Evolutionary conservation across 2,888 invertebrate species (phyloP), one percentile per base, ranked within the genome.

Genomic region (Platypus cylindrus): DNA sequence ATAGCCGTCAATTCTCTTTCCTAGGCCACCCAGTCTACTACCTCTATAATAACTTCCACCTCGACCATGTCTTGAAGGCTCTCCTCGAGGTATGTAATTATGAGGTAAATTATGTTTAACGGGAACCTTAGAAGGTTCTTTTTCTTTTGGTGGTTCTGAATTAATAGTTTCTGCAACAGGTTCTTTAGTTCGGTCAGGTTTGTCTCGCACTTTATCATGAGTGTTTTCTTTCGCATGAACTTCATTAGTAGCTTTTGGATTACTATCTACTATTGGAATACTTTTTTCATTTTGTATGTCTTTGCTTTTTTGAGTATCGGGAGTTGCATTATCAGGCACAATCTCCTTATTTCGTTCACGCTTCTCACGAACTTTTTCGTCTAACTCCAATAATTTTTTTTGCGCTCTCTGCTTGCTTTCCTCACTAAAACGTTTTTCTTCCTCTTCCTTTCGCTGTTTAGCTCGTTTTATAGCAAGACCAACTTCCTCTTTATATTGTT

Each of bases 41-140:
- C 45, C 45, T 38, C 52, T 41, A 35, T 53, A 50, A 30, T 48
- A 51, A 28, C 53, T 53, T 2, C 68, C 70, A 11, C 81, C 85
- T 40, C 90, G 70, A 3, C 90, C 90, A 37, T 89, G 75, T 32
- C 89, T 68, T 1, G 87, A 87, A 0, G 90, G 90, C 58, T 89
- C 89, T 1, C 90, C 90, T 14, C 86, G 72, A 0, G 89, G 89
- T 2, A 83, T 78, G 61, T 87, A 87, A 30, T n/a, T n/a, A n/a
- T n/a, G n/a, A n/a, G n/a, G n/a, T n/a, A n/a, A n/a, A n/a, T n/a
- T n/a, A n/a, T 79, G 81, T 51, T 82, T 8, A 20, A 20, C 22
- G 8, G 8, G 8, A 8, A 8, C 8, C 52, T 3, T 51, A 50
- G n/a, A 56, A 55, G 36, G 53, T 56, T 14, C 32, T 40, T 1